phyloP scores from a whole-genome alignment of 2,888 invertebrate species.

The Choristoneura rosaceana region DNA sequence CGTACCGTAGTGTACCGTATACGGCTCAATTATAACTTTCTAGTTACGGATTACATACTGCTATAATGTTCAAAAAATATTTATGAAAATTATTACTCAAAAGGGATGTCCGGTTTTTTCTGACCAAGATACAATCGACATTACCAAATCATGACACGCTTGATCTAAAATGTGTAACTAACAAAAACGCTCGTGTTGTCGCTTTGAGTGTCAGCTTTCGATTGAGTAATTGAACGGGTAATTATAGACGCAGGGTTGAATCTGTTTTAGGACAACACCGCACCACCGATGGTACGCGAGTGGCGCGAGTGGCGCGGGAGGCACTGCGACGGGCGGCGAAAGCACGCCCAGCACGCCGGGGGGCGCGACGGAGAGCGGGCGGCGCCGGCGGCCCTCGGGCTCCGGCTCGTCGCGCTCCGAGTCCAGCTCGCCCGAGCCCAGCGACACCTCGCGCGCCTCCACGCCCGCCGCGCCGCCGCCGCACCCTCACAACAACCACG shows the following conservation, averaged over 20 bases:
- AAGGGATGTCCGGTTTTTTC: neutral
- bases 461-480: conserved; percentile 81
- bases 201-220: conserved; percentile 35
- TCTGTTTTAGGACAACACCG: conserved; percentile 65
- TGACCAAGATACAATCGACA: conserved; percentile 10
- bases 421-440: conserved; percentile 86
- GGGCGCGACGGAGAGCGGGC: conserved; percentile 74
- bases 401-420: conserved; percentile 82
- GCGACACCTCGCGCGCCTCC: conserved; percentile 86
- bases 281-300: conserved; percentile 80
- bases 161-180: conserved; percentile 23
- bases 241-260: conserved; percentile 35
- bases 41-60: no score
- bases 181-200: conserved; percentile 15
- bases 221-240: conserved; percentile 22
- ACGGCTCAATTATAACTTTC: no score
- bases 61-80: no score
- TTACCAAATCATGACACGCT: conserved; percentile 30
- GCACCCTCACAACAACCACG: conserved; percentile 58
- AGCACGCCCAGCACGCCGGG: conserved; percentile 79
- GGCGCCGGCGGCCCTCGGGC: conserved; percentile 82
- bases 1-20: no score
- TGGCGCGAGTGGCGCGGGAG: conserved; percentile 58
- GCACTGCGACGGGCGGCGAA: conserved; percentile 62
- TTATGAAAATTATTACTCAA: neutral